Evolutionary conservation across 2,888 invertebrate species (phyloP).

Genomic region (Mamestra brassicae): DNA sequence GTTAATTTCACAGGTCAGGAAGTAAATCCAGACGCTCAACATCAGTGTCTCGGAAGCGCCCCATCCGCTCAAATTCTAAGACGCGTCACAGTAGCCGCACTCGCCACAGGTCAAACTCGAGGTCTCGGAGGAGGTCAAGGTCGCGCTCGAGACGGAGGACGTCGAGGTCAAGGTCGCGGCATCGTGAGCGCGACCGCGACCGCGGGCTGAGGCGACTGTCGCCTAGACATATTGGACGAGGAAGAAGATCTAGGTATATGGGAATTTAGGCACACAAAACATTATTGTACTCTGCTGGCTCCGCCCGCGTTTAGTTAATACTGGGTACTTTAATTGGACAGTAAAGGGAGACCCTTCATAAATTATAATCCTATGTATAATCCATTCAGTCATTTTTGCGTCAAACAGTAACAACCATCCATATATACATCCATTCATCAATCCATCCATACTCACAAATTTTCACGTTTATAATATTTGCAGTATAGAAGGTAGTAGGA

Average conservation of each 20-base stretch:
- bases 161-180: slow-evolving; percentile 70
- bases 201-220: slow-evolving; percentile 73
- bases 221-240: slow-evolving; percentile 78
- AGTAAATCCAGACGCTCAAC: slow-evolving; percentile 79
- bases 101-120: slow-evolving; percentile 78
- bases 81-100: slow-evolving; percentile 71
- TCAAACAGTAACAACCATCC: too few species aligned
- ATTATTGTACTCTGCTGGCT: not conserved
- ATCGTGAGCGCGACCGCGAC: slow-evolving; percentile 53
- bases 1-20: slow-evolving; percentile 69
- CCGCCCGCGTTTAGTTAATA: too few species aligned
- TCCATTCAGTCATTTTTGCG: too few species aligned
- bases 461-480: too few species aligned
- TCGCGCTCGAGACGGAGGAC: slow-evolving; percentile 76
- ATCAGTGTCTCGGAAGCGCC: slow-evolving; percentile 73
- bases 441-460: too few species aligned
- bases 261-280: not conserved
- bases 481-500: too few species aligned
- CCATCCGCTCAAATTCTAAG: slow-evolving; percentile 75
- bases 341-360: too few species aligned
- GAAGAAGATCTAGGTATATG: slow-evolving; percentile 80
- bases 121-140: slow-evolving; percentile 74
- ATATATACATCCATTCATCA: too few species aligned
- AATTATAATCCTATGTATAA: too few species aligned
- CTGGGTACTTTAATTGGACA: too few species aligned